Percentiles rank a stretch among this genome's conserved stretches.
Conservation (phyloP, 2,797 vertebrate species). For the Eremophila alpestris region DNA sequence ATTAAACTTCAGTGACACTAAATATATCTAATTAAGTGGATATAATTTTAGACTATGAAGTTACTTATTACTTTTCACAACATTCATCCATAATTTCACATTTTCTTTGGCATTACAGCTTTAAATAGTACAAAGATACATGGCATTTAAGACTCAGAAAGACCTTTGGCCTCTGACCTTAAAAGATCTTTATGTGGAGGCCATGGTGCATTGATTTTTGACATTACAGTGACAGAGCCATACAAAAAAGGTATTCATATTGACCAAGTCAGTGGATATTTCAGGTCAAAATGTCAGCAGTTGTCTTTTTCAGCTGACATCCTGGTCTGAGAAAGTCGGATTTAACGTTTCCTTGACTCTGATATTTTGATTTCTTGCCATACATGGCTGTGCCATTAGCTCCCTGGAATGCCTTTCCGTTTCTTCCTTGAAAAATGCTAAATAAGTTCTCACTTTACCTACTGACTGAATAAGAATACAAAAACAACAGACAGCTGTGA, state of each 20-base stretch:
- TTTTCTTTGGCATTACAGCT: conserved; percentile 16
- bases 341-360: conserved; percentile 32
- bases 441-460: conserved; percentile 70
- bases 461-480: conserved; percentile 60
- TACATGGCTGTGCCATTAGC: conserved; percentile 1
- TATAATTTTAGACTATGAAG: background rate
- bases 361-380: conserved; percentile 43
- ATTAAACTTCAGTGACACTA: background rate
- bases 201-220: conserved; percentile 71
- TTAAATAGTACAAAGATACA: conserved; percentile 60
- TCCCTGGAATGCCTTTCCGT: conserved; percentile 28
- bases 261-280: conserved; percentile 61
- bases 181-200: conserved; percentile 68
- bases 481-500: conserved; percentile 64
- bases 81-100: background rate
- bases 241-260: conserved; percentile 75
- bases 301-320: conserved; percentile 69
- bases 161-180: conserved; percentile 73
- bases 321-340: conserved; percentile 24
- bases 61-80: background rate
- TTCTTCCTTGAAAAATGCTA: conserved; percentile 49
- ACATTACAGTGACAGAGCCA: conserved; percentile 62
- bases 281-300: conserved; percentile 73
- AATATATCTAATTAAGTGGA: background rate
- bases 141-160: conserved; percentile 57